A percentile compares a stretch with the other conserved stretches of the same genome.
Evolutionary conservation across 2,888 invertebrate species (phyloP).

Genomic region (Xestia xanthographa): DNA sequence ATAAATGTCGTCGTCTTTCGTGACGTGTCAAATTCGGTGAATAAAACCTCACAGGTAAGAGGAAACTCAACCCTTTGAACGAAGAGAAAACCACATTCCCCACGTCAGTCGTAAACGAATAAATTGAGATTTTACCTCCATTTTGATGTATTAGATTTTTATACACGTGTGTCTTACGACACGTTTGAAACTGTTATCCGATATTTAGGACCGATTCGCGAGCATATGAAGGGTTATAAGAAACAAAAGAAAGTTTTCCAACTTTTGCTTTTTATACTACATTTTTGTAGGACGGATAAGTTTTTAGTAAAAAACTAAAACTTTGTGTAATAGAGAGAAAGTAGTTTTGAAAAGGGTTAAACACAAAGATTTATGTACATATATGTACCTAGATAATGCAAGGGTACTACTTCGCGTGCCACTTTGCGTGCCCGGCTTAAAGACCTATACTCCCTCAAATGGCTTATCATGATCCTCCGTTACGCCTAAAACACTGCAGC

Average conservation of each 20-base stretch:
- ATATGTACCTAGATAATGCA: too few relatives aligned
- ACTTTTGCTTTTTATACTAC: not conserved
- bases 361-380: too few relatives aligned
- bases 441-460: too few relatives aligned
- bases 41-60: slow-evolving; percentile 8
- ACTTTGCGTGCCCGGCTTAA: too few relatives aligned
- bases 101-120: slow-evolving; percentile 29
- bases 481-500: too few relatives aligned
- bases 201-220: slow-evolving; percentile 41
- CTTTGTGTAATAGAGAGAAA: not conserved
- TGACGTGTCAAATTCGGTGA: not conserved
- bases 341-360: slow-evolving; percentile 31
- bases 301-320: slow-evolving; percentile 6
- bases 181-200: slow-evolving; percentile 20
- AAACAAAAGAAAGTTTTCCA: slow-evolving; percentile 15
- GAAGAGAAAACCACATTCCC: not conserved
- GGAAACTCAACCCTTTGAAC: slow-evolving; percentile 5
- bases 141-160: slow-evolving; percentile 22
- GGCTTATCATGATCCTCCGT: too few relatives aligned
- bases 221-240: slow-evolving; percentile 15
- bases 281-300: not conserved
- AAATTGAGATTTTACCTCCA: slow-evolving; percentile 42
- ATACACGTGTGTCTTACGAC: slow-evolving; percentile 28
- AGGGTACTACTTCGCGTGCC: too few relatives aligned
- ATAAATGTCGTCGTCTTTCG: not conserved